A percentile compares a stretch with the other conserved stretches of the same genome.
phyloP scores from a whole-genome alignment of 92 coral and sea anemone genomes.

The Nematostella vectensis region DNA sequence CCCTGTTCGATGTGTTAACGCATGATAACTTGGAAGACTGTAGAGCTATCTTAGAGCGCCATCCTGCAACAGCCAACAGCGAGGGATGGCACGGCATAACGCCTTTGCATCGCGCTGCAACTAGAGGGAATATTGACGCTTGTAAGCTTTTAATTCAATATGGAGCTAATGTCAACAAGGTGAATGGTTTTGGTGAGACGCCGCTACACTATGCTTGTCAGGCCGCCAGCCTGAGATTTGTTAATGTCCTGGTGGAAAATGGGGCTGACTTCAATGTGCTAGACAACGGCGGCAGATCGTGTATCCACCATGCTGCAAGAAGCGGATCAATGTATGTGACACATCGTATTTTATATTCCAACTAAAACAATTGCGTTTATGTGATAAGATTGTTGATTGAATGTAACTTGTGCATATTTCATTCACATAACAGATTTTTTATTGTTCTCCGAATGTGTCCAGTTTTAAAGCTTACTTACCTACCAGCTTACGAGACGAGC shows the following conservation, averaged over 20 bases:
- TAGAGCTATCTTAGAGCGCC: constrained; percentile 36
- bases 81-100: constrained; percentile 95
- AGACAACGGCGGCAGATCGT: constrained; percentile 79
- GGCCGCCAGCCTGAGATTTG: constrained; percentile 55
- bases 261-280: constrained; percentile 70
- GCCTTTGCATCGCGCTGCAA: constrained; percentile 78
- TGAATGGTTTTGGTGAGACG: constrained; percentile 73
- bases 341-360: not conserved
- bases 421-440: not conserved
- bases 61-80: constrained; percentile 45
- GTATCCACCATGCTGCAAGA: constrained; percentile 85
- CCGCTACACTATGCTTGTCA: constrained; percentile 82
- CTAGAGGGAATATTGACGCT: constrained; percentile 56
- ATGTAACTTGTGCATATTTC: not conserved
- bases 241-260: constrained; percentile 48
- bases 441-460: no score
- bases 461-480: no score
- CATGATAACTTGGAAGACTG: constrained; percentile 52
- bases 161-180: constrained; percentile 73
- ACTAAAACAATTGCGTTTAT: not conserved
- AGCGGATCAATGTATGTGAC: constrained; percentile 84
- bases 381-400: not conserved
- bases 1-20: constrained; percentile 57
- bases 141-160: constrained; percentile 36
- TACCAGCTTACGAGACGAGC: no score